Conservation (phyloP, 2,797 vertebrate genomes). For the Labroides dimidiatus region DNA sequence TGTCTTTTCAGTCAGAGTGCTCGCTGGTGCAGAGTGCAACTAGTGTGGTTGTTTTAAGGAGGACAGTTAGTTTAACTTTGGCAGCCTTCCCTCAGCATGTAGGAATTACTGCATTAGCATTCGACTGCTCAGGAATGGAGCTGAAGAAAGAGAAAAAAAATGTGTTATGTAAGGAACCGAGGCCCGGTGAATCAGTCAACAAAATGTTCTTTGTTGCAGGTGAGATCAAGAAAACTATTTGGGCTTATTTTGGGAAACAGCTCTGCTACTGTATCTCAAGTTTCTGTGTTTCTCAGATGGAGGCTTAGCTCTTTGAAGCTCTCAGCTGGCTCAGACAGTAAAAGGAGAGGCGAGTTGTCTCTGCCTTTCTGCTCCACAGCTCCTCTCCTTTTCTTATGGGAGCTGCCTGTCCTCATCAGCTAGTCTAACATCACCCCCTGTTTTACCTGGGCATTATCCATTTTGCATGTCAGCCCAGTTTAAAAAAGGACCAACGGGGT, state of each 20-base stretch:
- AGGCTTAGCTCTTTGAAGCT: conserved; percentile 8
- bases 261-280: conserved; percentile 11
- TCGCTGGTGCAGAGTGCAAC: neutral
- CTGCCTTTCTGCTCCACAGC: conserved; percentile 3
- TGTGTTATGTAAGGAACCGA: conserved; percentile 18
- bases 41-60: neutral
- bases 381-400: neutral
- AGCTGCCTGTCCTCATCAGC: conserved; percentile 24
- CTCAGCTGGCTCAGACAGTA: conserved; percentile 27
- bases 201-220: conserved; percentile 2
- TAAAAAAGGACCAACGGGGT: conserved; percentile 25
- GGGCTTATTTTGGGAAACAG: conserved; percentile 10
- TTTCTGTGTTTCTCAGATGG: conserved; percentile 10
- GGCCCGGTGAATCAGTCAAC: conserved; percentile 10
- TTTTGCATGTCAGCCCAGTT: conserved; percentile 36
- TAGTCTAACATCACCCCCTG: conserved; percentile 30
- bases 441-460: conserved; percentile 52
- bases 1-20: neutral
- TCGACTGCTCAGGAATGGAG: neutral
- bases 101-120: conserved; percentile 18
- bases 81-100: neutral
- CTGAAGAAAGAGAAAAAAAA: conserved; percentile 11
- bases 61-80: conserved; percentile 10
- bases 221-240: conserved; percentile 9
- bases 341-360: conserved; percentile 22